Evolutionary conservation across 2,797 vertebrate genomes (phyloP).

Genomic region (Telmatherina bonti): DNA sequence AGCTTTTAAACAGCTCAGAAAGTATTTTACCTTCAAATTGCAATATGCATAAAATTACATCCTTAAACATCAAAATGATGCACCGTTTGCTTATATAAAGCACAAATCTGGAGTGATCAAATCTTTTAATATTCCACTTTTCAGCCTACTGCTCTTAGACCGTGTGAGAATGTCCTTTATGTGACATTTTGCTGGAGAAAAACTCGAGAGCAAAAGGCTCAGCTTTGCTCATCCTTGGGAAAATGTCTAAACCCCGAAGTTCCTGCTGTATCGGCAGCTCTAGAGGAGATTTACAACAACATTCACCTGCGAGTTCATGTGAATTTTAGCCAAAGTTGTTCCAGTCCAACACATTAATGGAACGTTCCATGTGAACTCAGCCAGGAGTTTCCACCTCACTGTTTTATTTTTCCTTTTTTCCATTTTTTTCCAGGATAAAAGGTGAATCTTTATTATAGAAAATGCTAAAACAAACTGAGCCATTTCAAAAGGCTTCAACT

Average conservation of each 20-base stretch:
- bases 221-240: not conserved
- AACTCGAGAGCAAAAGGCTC: not conserved
- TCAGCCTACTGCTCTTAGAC: not conserved
- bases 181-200: not conserved
- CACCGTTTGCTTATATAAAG: not conserved
- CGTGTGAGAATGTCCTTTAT: not conserved
- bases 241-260: not conserved
- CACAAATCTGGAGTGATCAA: not conserved
- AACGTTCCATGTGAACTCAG: not conserved
- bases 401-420: no score
- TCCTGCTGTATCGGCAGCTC: not conserved
- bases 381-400: not conserved
- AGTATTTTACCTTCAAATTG: not conserved
- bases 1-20: constrained; percentile 10
- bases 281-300: not conserved
- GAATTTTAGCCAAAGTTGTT: not conserved
- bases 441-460: no score
- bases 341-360: not conserved
- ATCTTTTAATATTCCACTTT: not conserved
- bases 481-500: no score
- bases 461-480: no score
- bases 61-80: constrained; percentile 10
- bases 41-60: not conserved
- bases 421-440: no score
- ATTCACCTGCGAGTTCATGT: not conserved